These are phyloP conservation scores for Drepanosiphum platanoidis DNA, from an alignment of 2,888 invertebrate genomes.

Conservation along the genomic window DNA sequence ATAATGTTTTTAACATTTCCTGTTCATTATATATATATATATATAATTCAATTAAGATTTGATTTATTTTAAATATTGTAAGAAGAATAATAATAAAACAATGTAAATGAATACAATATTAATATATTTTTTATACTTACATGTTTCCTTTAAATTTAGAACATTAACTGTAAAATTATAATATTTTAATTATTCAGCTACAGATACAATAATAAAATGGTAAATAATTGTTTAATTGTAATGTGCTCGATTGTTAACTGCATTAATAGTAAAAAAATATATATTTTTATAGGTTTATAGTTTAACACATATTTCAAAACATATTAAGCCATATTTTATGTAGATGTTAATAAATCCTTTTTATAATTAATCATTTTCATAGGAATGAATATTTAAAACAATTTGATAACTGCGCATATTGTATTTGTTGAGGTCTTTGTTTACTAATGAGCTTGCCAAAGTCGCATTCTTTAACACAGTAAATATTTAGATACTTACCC, in stretches of 20 bases:
- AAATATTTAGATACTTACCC: too few relatives aligned
- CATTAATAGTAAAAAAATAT: not conserved
- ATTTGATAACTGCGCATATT: not conserved
- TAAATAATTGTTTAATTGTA: slow-evolving; percentile 4
- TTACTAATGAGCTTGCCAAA: not conserved
- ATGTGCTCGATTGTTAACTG: not conserved
- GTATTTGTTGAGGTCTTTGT: slow-evolving; percentile 31
- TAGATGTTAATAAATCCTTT: slow-evolving; percentile 23
- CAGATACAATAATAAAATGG: slow-evolving; percentile 6
- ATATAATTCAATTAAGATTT: not conserved
- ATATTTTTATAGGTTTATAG: not conserved
- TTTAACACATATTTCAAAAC: not conserved
- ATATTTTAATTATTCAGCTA: not conserved
- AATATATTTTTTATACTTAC: too few relatives aligned
- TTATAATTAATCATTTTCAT: not conserved
- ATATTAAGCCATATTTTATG: not conserved
- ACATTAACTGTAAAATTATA: too few relatives aligned
- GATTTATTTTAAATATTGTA: not conserved
- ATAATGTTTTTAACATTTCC: too few relatives aligned
- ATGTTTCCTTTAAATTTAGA: too few relatives aligned
- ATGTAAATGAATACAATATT: too few relatives aligned
- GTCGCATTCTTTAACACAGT: not conserved
- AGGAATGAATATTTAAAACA: not conserved
- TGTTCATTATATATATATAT: not conserved
- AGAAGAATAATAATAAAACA: not conserved